Base-by-base conservation (phyloP, 2,888 invertebrate genomes). In the Pristionchus japonicus region DNA sequence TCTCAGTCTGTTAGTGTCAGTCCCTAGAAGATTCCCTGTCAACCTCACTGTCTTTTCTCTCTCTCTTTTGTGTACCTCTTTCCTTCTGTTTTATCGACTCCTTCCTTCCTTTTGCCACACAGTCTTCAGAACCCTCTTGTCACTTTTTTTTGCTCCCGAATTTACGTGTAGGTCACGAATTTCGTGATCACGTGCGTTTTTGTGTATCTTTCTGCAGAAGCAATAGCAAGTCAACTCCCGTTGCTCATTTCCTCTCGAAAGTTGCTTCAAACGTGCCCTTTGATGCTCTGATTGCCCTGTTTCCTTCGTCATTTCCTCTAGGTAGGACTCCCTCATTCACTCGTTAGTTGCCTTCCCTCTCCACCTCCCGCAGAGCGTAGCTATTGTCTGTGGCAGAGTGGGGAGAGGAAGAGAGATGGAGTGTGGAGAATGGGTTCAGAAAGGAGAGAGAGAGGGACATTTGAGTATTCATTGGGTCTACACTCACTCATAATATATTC, bases 401-500 rank as follows among this genome's bases (percentile, higher is more conserved):
- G 74, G 23, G 64, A 49, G 49, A 49, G 49, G 17, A 17, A 49
- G 49, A 64, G 64, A 23, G 9, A 64, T 20, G 57, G 57, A 57
- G 57, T 57, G 57, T 57, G 57, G 57, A 57, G 70, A 37, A 70
- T 34, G 31, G 37, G 70, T 37, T 34, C 37, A 37, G 23, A 37
- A 20, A 37, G 20, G 77, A 27, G 27, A n/a, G 77, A 20, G 77
- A 4, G n/a, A n/a, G 43, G 43, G 77, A 43, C 77, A 77, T n/a
- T 77, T 77, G 77, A 77, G 77, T 77, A 77, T 77, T 77, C 77
- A 77, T 77, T 77, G 77, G 77, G 77, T 77, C 77, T 43, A 77
- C 47, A 74, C 70, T 43, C 47, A 74, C 70, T 43, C 77, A 77
- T 77, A 77, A 77, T 77, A 77, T 77, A 77, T 77, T 77, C 77